Percentiles rank a stretch among this genome's conserved stretches.
These are phyloP conservation scores for Balaeniceps rex DNA, from an alignment of 2,113 vertebrate species.

Conservation along the genomic window DNA sequence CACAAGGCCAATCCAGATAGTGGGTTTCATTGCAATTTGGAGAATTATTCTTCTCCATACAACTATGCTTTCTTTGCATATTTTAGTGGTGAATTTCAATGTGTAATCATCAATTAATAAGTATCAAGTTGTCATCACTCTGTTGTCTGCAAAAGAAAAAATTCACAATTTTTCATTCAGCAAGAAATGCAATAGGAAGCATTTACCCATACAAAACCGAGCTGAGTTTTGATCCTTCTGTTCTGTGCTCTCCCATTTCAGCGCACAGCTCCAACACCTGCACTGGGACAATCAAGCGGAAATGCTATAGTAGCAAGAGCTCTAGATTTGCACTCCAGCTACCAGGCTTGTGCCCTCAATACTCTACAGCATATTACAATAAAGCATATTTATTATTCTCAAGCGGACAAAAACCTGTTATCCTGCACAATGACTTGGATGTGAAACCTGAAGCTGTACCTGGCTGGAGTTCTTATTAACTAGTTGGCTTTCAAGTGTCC, in stretches of 20 bases:
- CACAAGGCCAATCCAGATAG: not conserved
- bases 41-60: not conserved
- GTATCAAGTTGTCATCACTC: constrained; percentile 70
- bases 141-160: constrained; percentile 52
- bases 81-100: not conserved
- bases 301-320: not conserved
- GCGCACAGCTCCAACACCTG: not conserved
- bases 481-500: not conserved
- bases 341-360: not conserved
- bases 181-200: not conserved
- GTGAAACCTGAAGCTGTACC: not conserved
- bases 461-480: not conserved
- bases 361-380: not conserved
- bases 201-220: not conserved
- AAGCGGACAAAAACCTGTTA: not conserved
- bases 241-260: not conserved
- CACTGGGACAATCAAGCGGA: not conserved
- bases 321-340: not conserved
- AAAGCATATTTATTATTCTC: not conserved
- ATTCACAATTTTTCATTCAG: not conserved
- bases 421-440: not conserved
- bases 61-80: not conserved
- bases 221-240: not conserved
- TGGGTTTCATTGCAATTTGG: not conserved
- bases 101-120: constrained; percentile 57